Base-by-base conservation (phyloP, 2,113 vertebrate genomes). In the Rhadina sibilatrix region DNA sequence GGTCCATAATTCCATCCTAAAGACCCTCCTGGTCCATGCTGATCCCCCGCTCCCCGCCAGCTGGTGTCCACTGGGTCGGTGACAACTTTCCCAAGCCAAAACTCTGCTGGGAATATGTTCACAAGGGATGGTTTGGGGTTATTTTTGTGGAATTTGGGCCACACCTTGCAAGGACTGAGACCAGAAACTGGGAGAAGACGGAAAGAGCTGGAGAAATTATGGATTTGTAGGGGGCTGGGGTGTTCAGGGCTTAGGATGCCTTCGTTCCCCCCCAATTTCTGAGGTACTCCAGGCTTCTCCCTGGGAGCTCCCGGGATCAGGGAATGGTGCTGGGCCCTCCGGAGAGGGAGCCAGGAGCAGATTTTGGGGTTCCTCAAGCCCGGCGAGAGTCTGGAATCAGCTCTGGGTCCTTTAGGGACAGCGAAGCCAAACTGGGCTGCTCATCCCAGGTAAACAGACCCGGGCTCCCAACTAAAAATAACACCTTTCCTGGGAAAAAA, bases 391-490 rank as follows among this genome's bases (percentile, higher is more conserved):
- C 24, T 85, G 87, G 40, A 14, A 16, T 38, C 46, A 23, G 28
- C 10, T 44, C 68, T 13, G 10, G 94, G 96, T 93, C 92, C 83
- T 87, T 89, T 89, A 57, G 94, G 96, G 94, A 94, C 94, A 94
- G 93, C 25, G 83, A 60, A 87, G 44, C 38, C 49, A 81, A 87
- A 68, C 13, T 60, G 53, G 49, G 72, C 61, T 70, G 77, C 7
- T 8, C 40, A 87, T 47, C 10, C 52, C 52, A 24, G 69, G 74
- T 76, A 95, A 94, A 96, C 5, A 91, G 52, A 28, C 52, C 40
- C 2, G 3, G 47, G 35, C 89, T 77, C 69, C 85, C n/a, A 9
- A 37, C 77, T 85, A 79, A 96, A 96, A 95, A 95, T 95, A 95
- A 87, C 56, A 10, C n/a, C 14, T 92, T 77, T 52, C 57, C 87